These are phyloP conservation scores for Takifugu flavidus DNA, from an alignment of 2,113 vertebrate genomes.

Conservation along the genomic window DNA sequence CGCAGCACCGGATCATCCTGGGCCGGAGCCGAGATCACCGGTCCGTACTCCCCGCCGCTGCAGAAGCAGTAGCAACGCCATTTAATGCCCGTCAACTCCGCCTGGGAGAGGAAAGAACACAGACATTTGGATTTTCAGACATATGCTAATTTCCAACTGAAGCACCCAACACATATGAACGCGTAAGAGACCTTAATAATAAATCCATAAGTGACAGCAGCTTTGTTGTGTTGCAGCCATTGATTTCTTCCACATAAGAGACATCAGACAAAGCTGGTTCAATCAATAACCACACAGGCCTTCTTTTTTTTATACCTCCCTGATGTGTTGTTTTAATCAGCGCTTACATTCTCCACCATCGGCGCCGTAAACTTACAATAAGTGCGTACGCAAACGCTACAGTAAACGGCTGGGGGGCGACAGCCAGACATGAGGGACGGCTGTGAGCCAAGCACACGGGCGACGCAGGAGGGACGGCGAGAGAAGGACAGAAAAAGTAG, in stretches of 20 bases:
- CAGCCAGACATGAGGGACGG: constrained; percentile 34
- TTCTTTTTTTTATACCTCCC: not conserved
- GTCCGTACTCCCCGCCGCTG: constrained; percentile 91
- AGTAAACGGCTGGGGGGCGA: constrained; percentile 11
- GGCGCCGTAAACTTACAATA: constrained; percentile 18
- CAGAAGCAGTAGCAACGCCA: constrained; percentile 98
- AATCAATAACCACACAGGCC: constrained; percentile 33
- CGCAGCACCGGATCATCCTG: constrained; percentile 96
- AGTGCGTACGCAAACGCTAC: constrained; percentile 10
- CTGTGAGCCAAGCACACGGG: constrained; percentile 39
- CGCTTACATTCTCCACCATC: not conserved
- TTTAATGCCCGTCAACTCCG: constrained; percentile 98
- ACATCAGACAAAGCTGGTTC: constrained; percentile 18
- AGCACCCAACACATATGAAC: not conserved
- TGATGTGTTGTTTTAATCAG: constrained; percentile 23
- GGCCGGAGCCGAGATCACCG: constrained; percentile 95
- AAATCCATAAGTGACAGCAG: not conserved
- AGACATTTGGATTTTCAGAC: not conserved
- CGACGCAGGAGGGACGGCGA: constrained; percentile 23
- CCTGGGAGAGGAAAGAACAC: constrained; percentile 64
- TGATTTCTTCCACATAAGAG: constrained; percentile 33
- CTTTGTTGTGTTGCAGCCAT: not conserved
- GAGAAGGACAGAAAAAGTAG: constrained; percentile 26
- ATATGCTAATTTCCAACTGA: too few relatives aligned
- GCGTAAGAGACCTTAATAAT: not conserved